Percentiles rank a stretch among this genome's conserved stretches.
phyloP scores from a whole-genome alignment of 2,113 vertebrate species.

The Scomber scombrus region DNA sequence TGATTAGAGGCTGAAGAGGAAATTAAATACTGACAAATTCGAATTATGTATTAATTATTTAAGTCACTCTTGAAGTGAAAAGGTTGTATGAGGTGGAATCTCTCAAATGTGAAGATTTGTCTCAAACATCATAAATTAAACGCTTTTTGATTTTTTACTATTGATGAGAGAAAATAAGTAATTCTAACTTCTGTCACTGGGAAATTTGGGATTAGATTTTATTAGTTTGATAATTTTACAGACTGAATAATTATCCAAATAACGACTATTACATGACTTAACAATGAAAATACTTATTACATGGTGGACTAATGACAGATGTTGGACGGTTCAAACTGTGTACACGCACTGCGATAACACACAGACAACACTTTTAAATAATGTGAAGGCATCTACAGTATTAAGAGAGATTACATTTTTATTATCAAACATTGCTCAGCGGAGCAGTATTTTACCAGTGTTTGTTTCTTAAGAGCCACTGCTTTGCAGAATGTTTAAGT shows the following conservation, averaged over 20 bases:
- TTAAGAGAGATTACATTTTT: background rate
- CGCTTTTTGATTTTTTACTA: background rate
- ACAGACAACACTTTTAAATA: background rate
- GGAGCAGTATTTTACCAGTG: background rate
- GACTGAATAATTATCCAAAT: background rate
- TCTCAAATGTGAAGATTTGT: background rate
- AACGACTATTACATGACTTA: background rate
- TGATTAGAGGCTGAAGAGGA: background rate
- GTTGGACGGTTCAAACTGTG: too few relatives aligned
- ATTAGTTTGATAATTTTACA: too few relatives aligned
- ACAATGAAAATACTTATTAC: too few relatives aligned
- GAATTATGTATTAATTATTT: background rate
- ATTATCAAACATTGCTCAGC: background rate
- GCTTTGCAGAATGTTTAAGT: too few relatives aligned
- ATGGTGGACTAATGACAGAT: too few relatives aligned
- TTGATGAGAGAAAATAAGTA: too few relatives aligned
- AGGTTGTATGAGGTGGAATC: background rate
- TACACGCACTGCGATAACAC: background rate
- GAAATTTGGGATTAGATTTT: too few relatives aligned
- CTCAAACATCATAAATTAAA: background rate
- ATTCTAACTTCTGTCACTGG: too few relatives aligned
- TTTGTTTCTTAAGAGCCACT: constrained; percentile 10
- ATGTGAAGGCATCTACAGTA: background rate
- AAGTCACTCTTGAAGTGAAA: background rate
- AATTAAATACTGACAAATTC: background rate